Base-by-base conservation (phyloP, 2,113 vertebrate genomes). In the Notothenia coriiceps region DNA sequence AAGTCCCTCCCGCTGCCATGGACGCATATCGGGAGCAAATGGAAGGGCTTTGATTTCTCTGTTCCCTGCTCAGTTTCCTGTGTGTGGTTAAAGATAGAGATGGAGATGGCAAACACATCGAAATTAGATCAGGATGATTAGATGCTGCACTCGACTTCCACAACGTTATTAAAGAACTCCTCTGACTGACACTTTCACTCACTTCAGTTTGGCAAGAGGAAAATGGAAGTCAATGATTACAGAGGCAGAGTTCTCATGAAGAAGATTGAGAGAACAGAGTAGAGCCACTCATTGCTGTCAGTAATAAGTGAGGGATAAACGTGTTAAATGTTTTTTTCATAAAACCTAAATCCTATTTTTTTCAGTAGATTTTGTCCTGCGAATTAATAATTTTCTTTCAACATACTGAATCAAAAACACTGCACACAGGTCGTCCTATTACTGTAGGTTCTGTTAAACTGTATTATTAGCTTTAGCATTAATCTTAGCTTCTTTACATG, bases 51-150 rank as follows among this genome's bases (percentile, higher is more conserved):
- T 66, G 78, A 66, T 89, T 84, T 72, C 40, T 71, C 71, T 54
- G 67, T 64, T 88, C 62, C 78, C 78, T 15, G 59, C 76, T 78
- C 70, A 20, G 33, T 35, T 80, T 82, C 63, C 60, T 61, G 17
- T 70, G 81, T 87, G 79, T 86, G 71, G 79, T 69, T 89, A 86
- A 88, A 88, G 77, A 86, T 85, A 85, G 83, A 77, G 80, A 86
- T 13, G 47, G 71, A 87, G 74, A 88, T 78, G 77, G 75, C 82
- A 82, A 89, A 88, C 77, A 70, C 70, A 61, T 20, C 13, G 15
- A 83, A 92, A 89, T 93, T 29, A 84, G 80, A 89, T 83, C 1
- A 0, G 62, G 65, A 74, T 87, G 84, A 92, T 91, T 91, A 89
- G 57, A 87, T 64, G 60, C 66, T 22, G 46, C 80, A 18, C 55